phyloP scores from a whole-genome alignment of 2,797 vertebrate genomes.

The Borostomias antarcticus region DNA sequence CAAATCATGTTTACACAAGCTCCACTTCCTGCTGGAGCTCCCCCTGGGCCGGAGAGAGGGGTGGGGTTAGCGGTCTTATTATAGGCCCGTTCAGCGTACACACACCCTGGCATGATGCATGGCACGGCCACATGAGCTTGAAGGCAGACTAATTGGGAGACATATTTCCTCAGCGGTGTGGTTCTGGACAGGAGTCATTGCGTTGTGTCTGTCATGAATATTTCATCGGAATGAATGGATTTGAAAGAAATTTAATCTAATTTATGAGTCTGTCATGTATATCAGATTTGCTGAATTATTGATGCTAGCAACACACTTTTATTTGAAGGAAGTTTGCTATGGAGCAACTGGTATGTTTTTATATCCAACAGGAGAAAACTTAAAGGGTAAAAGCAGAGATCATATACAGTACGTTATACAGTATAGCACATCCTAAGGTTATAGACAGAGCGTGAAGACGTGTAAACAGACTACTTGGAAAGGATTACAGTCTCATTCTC shows the following conservation, averaged over 20 bases:
- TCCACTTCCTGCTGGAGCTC: neutral
- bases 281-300: no score
- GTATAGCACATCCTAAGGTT: neutral
- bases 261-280: neutral
- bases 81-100: neutral
- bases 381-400: no score
- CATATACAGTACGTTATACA: no score
- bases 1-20: slow-evolving; percentile 75
- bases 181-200: neutral
- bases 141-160: neutral
- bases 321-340: no score
- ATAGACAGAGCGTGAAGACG: slow-evolving; percentile 3
- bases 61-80: neutral
- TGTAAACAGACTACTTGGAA: slow-evolving; percentile 1
- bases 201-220: slow-evolving; percentile 2
- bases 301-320: neutral
- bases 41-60: no score
- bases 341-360: no score
- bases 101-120: neutral
- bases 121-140: neutral
- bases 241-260: neutral
- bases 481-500: neutral
- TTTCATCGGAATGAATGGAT: neutral
- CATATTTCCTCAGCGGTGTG: slow-evolving; percentile 2
- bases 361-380: no score